A percentile compares a stretch with the other conserved stretches of the same genome.
Conservation (phyloP, 2,888 invertebrate species). For the Noctuana brunneofusca region DNA sequence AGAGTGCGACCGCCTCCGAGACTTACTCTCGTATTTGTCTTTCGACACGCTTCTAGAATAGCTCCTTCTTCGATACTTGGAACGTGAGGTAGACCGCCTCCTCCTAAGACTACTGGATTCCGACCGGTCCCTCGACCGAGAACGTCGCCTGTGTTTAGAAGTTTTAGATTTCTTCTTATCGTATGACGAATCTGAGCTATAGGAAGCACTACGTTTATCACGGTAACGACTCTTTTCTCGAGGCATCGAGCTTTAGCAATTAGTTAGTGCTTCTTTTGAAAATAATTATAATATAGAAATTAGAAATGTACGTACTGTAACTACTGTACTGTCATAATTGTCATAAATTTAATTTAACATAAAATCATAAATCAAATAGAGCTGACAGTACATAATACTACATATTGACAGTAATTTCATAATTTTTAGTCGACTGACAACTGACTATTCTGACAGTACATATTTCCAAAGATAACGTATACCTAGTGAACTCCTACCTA, state of each 20-base stretch:
- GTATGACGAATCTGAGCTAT: constrained; percentile 72
- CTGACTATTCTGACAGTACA: too few relatives aligned
- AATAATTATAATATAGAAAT: too few relatives aligned
- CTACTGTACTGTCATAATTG: too few relatives aligned
- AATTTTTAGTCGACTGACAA: too few relatives aligned
- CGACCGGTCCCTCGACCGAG: constrained; percentile 68
- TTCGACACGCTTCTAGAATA: constrained; percentile 71
- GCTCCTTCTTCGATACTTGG: constrained; percentile 62
- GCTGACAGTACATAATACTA: too few relatives aligned
- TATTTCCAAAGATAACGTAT: too few relatives aligned
- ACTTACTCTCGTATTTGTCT: constrained; percentile 68
- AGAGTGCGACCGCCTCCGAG: constrained; percentile 63
- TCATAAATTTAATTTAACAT: too few relatives aligned
- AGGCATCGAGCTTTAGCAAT: constrained; percentile 57
- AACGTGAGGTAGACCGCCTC: constrained; percentile 64
- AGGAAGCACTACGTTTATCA: constrained; percentile 69
- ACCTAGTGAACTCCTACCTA: too few relatives aligned
- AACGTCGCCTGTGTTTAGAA: constrained; percentile 63
- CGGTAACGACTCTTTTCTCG: constrained; percentile 73
- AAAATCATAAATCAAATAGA: too few relatives aligned
- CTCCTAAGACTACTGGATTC: constrained; percentile 62
- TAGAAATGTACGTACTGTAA: too few relatives aligned
- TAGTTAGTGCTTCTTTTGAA: too few relatives aligned
- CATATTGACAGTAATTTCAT: too few relatives aligned
- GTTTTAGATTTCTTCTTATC: constrained; percentile 69